These are phyloP conservation scores for Sphecodes monilicornis DNA, from an alignment of 2,888 invertebrate species.

Conservation along the genomic window DNA sequence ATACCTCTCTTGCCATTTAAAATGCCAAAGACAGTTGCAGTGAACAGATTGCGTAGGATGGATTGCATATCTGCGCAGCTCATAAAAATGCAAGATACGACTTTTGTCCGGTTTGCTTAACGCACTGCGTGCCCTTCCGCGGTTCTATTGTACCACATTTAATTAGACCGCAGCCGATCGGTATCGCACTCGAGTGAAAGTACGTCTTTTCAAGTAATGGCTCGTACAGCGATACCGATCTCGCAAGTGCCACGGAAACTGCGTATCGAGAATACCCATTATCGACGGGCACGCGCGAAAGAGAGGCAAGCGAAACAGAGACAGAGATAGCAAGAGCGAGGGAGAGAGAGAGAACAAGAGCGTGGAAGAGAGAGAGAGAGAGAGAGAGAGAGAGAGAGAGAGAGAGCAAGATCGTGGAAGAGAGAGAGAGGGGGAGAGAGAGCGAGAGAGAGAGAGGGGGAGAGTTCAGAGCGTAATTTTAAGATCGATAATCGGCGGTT, in stretches of 20 bases:
- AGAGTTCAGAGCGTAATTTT: slow-evolving; percentile 11
- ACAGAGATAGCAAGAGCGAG: neutral
- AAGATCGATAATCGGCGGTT: slow-evolving; percentile 1
- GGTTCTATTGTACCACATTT: slow-evolving; percentile 46
- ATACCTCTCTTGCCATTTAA: no score
- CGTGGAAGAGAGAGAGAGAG: neutral
- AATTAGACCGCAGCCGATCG: slow-evolving; percentile 41
- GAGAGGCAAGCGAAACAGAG: neutral
- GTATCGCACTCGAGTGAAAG: slow-evolving; percentile 45
- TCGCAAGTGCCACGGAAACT: slow-evolving; percentile 12
- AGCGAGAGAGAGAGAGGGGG: no score
- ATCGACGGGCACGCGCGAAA: neutral
- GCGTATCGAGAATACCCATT: slow-evolving; percentile 16
- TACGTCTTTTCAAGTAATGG: slow-evolving; percentile 21
- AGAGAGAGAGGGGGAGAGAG: no score
- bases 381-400: neutral
- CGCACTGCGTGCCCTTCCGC: neutral
- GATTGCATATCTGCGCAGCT: neutral
- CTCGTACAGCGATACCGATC: slow-evolving; percentile 19
- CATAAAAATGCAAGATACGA: neutral
- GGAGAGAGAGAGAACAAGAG: no score
- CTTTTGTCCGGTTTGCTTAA: neutral
- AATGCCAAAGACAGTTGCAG: neutral
- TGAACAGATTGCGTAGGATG: neutral
- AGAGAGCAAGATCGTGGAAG: no score